Evolutionary conservation across 1,140 invertebrate species (phyloP).

Genomic region (Drosophila hydei): DNA sequence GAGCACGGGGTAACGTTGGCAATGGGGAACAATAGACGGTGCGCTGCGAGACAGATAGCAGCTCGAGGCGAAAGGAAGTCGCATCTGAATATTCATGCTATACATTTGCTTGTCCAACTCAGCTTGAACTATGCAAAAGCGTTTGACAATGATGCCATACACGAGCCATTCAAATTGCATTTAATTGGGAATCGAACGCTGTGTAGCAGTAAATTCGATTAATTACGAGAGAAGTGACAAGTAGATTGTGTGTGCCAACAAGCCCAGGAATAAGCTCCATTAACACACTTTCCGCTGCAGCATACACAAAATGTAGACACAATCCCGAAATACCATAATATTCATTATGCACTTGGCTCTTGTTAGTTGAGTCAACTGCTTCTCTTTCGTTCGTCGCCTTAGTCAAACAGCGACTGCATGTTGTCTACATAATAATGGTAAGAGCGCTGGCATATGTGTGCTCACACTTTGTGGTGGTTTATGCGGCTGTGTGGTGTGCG

Average conservation of each 20-base stretch:
- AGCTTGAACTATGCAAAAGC: slow-evolving; percentile 1
- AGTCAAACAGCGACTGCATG: slow-evolving; percentile 9
- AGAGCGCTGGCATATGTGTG: slow-evolving; percentile 19
- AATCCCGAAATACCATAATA: slow-evolving; percentile 2
- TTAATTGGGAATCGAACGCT: slow-evolving; percentile 27
- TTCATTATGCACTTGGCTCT: slow-evolving; percentile 11
- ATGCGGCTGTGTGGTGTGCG: neutral
- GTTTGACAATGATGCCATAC: slow-evolving; percentile 7
- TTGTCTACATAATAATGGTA: slow-evolving; percentile 32
- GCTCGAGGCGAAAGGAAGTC: neutral
- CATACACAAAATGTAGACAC: slow-evolving; percentile 6
- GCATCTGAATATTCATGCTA: slow-evolving; percentile 32
- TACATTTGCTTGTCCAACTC: neutral
- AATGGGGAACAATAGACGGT: neutral
- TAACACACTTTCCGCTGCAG: neutral
- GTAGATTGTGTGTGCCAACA: neutral
- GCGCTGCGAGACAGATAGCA: neutral
- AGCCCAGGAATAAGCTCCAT: neutral
- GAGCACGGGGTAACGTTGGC: neutral
- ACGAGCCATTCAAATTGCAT: slow-evolving; percentile 11
- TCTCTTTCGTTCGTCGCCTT: neutral
- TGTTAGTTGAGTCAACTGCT: slow-evolving; percentile 11
- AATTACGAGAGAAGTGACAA: slow-evolving; percentile 15
- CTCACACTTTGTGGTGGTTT: neutral
- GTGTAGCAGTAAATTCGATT: slow-evolving; percentile 13